Base-by-base conservation (phyloP, 2,888 invertebrate species). In the Eristalinus sepulchralis region DNA sequence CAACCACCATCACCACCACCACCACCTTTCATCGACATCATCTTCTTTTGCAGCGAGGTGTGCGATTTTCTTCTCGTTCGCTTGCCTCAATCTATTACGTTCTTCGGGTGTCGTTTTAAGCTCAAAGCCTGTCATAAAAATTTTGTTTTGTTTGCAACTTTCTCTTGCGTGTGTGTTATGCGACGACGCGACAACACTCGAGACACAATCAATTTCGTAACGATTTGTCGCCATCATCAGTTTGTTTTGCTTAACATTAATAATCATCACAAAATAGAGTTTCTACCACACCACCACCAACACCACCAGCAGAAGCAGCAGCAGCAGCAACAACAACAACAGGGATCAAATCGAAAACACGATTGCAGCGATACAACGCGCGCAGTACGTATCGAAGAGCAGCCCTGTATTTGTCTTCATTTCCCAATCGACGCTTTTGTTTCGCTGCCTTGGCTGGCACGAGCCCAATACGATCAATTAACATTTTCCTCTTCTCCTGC, bases 401-500 rank as follows among this genome's bases (percentile, higher is more conserved):
- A 17, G 24, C 22, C 24, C n/a, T n/a, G 11, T 63, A 33, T 71
- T 76, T 70, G 39, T 31, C 31, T 53, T 68, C 24, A 64, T 83
- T 79, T 79, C 79, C n/a, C 73, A 79, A 83, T 64, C 59, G 10
- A 47, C 31, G 31, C 72, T 68, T 34, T 39, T 68, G 63, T 79
- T 73, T 83, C 79, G 68, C 79, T 17, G 47, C 47, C 6, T 83
- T 17, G 47, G 17, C 6, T 83, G 83, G 83, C 83, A 79, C 78
- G 78, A 70, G 83, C 73, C 53, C 79, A 79, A 71, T 70, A 67
- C 79, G 71, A 80, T 84, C 76, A 84, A 84, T 84, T 84, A 76
- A 62, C 75, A 57, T 71, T 75, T 66, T 84, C 53, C 57, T 79
- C 36, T 22, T 31, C 34, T 36, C 3, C 27, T 27, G 27, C 27